Evolutionary conservation across 1,140 invertebrate genomes (phyloP), one percentile per base, ranked within the genome.

Genomic region (Magallana angulata): DNA sequence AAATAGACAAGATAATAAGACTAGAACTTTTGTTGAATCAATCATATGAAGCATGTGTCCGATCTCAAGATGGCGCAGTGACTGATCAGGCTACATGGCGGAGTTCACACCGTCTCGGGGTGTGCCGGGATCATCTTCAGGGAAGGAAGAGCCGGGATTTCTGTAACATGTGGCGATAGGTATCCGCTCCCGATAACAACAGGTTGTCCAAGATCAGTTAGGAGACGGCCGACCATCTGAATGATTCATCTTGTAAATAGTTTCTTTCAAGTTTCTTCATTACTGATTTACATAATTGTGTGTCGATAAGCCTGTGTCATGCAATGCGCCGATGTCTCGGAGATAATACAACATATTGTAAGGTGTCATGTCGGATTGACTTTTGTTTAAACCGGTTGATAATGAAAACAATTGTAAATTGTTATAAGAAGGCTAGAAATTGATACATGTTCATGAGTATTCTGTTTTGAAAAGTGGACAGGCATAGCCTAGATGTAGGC

Each of bases 1-100:
- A 30, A 18, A 76, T 30, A 30, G 68, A 76, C 68, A 11, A 76
- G 68, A 76, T 76, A 76, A 36, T 30, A 30, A 76, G 11, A 24
- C 24, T 76, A 30, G 12, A 4, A 76, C 36, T 76, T 30, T 8
- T 7, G 24, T 76, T 12, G 8, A 30, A 76, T 76, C 24, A 30
- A 76, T 76, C 68, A 76, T 9, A 76, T 48, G 5, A 76, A 76
- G 68, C 68, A 76, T 76, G 68, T 30, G 11, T 76, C 68, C 68
- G 36, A 12, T 76, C 14, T 12, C 68, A 76, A 76, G 68, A 30
- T 76, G 68, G 68, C 11, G 24, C 68, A 36, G 11, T 76, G 68
- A 76, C 68, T 30, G 24, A 76, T 76, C 68, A 76, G 9, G 68
- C 68, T 30, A 76, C 12, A 3, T 76, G 68, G 24, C 68, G 5